These are phyloP conservation scores for Parazoanthus darwini DNA, from an alignment of 92 coral and sea anemone species.

Conservation along the genomic window DNA sequence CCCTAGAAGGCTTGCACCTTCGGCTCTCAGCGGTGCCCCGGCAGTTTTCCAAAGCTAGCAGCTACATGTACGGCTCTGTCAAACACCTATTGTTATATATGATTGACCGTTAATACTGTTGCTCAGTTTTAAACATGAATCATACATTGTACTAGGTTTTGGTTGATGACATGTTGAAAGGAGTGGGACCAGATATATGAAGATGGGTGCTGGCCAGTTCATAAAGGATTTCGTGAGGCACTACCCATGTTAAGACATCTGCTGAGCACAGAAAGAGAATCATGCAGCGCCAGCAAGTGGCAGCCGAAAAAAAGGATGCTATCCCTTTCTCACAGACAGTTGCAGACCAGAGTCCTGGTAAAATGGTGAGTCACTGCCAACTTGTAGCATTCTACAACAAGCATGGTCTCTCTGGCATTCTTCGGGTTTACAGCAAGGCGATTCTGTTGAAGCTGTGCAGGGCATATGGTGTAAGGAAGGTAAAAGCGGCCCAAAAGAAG, in stretches of 20 bases:
- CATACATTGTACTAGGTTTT: not conserved
- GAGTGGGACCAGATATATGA: not conserved
- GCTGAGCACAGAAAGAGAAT: constrained; percentile 41
- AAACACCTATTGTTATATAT: no score
- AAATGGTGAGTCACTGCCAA: no score
- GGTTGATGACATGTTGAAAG: not conserved
- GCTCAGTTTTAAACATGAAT: not conserved
- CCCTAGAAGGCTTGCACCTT: no score
- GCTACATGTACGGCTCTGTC: no score
- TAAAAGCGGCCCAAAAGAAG: not conserved
- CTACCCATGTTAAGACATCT: constrained; percentile 33
- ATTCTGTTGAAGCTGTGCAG: not conserved
- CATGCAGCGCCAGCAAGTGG: constrained; percentile 20
- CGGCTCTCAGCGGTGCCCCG: no score
- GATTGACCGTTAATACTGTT: no score
- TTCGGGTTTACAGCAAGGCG: not conserved
- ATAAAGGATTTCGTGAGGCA: not conserved
- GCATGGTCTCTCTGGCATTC: not conserved
- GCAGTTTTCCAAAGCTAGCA: no score
- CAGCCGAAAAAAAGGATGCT: not conserved
- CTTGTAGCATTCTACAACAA: no score
- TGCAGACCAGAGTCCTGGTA: no score
- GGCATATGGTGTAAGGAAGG: no score
- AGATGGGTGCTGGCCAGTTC: constrained; percentile 16
- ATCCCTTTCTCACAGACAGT: not conserved